Evolutionary conservation across 2,113 vertebrate genomes (phyloP), one percentile per base, ranked within the genome.

Genomic region (Festucalex cinctus): DNA sequence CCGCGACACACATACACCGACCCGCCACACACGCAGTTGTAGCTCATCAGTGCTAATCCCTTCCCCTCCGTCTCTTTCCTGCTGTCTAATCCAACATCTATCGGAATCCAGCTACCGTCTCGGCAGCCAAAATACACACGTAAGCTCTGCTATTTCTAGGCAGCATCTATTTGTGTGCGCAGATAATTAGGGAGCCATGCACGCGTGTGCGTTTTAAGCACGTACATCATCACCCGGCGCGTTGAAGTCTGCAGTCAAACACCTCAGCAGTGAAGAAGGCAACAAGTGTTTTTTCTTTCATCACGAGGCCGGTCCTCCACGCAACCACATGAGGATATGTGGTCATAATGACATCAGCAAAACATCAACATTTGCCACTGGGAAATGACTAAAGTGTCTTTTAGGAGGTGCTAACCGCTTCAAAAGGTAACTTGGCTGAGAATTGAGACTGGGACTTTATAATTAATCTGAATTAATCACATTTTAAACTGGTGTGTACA

Each of bases 61-160:
- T 79, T 85, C 73, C 73, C 60, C 80, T 79, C 74, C 26, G 72
- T 83, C 82, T 83, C 73, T 80, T 84, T 86, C 83, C 86, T 81
- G 82, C 69, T 48, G 37, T 76, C 78, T 88, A 88, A 90, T 85
- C 87, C 87, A 76, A 68, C 84, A 78, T 85, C 87, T 79, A 83
- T 86, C 75, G 76, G 77, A 81, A 79, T 79, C 51, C 76, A 78
- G 77, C 78, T 78, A 81, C 78, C 75, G 84, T 88, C 77, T 69
- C 85, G 69, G 82, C 73, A 76, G 76, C 79, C 76, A 81, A 82
- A 86, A 84, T 67, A 83, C 78, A 66, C 78, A 69, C 60, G 76
- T 79, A 86, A 86, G 74, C 83, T 72, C 35, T 61, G 61, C 85
- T 81, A 83, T 90, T 88, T 79, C 82, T 59, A 79, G 85, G 79